These are phyloP conservation scores for Yoshiicerus persimilis DNA, from an alignment of 1,140 invertebrate species.

Conservation along the genomic window DNA sequence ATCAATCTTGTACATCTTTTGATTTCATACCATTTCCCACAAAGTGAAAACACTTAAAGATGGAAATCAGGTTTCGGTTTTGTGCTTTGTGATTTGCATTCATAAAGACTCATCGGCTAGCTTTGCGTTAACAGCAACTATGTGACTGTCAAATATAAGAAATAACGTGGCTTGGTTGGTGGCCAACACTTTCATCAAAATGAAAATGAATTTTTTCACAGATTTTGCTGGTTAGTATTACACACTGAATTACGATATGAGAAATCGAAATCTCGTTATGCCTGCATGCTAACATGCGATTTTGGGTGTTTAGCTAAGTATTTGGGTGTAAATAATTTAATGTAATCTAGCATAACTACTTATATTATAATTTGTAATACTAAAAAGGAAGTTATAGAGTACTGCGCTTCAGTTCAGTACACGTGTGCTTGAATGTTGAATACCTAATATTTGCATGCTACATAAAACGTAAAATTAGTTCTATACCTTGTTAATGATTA, in stretches of 20 bases:
- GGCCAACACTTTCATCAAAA: neutral
- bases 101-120: neutral
- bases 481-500: too few relatives aligned
- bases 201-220: neutral
- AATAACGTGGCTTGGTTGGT: neutral
- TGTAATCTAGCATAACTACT: too few relatives aligned
- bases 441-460: too few relatives aligned
- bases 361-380: too few relatives aligned
- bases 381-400: too few relatives aligned
- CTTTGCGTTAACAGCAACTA: neutral
- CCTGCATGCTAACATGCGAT: neutral
- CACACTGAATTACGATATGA: neutral
- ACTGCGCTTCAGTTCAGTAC: too few relatives aligned
- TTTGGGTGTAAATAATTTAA: neutral
- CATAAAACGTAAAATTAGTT: too few relatives aligned
- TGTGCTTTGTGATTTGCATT: neutral
- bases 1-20: neutral
- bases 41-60: neutral
- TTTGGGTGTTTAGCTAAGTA: neutral
- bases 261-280: neutral
- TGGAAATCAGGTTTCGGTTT: neutral
- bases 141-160: neutral
- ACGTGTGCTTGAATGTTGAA: too few relatives aligned
- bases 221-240: neutral
- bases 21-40: neutral